phyloP scores from a whole-genome alignment of 2,797 vertebrate species.

The Melanogrammus aeglefinus region DNA sequence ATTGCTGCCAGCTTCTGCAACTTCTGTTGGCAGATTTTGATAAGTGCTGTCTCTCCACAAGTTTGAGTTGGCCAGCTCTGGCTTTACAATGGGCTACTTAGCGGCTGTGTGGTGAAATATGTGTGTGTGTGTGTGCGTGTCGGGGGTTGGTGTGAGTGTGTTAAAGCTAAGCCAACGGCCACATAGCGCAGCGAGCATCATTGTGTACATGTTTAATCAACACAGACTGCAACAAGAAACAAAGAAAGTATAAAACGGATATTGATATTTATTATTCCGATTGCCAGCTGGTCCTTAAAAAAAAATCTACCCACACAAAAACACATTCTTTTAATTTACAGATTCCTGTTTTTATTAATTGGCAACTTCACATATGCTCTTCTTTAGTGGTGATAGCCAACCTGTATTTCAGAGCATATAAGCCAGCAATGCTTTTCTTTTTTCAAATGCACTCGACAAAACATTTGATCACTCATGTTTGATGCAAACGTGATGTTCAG shows the following conservation, averaged over 20 bases:
- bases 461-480: background rate
- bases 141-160: background rate
- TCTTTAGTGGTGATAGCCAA: background rate
- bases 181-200: background rate
- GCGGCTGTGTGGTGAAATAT: slow-evolving; percentile 8
- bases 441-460: background rate
- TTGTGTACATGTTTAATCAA: background rate
- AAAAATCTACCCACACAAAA: background rate
- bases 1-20: slow-evolving; percentile 35
- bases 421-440: background rate
- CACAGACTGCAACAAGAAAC: background rate
- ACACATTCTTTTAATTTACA: background rate
- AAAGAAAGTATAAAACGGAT: background rate
- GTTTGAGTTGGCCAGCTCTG: slow-evolving; percentile 22
- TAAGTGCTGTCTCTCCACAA: slow-evolving; percentile 26
- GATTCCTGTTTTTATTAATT: background rate
- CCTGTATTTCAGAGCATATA: background rate
- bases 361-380: background rate
- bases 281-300: background rate
- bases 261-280: background rate
- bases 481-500: background rate
- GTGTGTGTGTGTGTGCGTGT: background rate
- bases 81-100: slow-evolving; percentile 21
- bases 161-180: background rate
- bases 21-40: slow-evolving; percentile 45